Base-by-base conservation (phyloP, 2,888 invertebrate species). In the Cyclophora albipunctata region DNA sequence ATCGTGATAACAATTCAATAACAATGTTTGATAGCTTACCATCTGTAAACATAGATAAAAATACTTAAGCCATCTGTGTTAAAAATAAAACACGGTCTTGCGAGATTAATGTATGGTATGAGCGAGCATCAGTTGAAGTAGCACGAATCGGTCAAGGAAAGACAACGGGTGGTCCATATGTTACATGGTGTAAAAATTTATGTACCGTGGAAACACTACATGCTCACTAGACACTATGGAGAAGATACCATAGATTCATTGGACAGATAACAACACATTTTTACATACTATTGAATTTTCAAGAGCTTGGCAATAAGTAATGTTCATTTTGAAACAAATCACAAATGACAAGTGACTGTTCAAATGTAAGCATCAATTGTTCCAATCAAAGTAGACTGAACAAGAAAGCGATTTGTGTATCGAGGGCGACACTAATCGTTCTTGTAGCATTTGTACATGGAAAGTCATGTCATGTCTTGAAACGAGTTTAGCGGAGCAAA, bases 401-500 rank as follows among this genome's bases (percentile, higher is more conserved):
- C 43, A 43, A 43, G 43, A 43, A 43, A 34, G 20, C 43, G 34
- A 43, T 34, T 43, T 5, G 33, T 43, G 5, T 37, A 43, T 43
- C 43, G 43, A 43, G 20, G 43, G 20, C 43, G 34, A 43, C 34
- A 43, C 43, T 43, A 34, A 20, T 33, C 43, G 55, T 52, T 58
- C 51, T 48, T 59, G 51, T 53, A 60, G 58, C 53, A 52, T 57
- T 55, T 50, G 57, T 59, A 58, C 57, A 57, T 62, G 57, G 57
- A 65, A 62, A 67, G 63, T 56, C 50, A 53, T 59, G 63, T 56
- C 50, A 53, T 59, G 60, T 66, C 67, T 69, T 67, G 67, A 72
- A 72, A 76, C 52, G 51, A 51, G 72, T 65, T 65, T 69, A 69
- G 62, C 59, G 68, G 64, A 72, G 77, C 81, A 74, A 84, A 84